Base-by-base conservation (phyloP, 1,140 invertebrate species). In the Rhynchophorus ferrugineus region DNA sequence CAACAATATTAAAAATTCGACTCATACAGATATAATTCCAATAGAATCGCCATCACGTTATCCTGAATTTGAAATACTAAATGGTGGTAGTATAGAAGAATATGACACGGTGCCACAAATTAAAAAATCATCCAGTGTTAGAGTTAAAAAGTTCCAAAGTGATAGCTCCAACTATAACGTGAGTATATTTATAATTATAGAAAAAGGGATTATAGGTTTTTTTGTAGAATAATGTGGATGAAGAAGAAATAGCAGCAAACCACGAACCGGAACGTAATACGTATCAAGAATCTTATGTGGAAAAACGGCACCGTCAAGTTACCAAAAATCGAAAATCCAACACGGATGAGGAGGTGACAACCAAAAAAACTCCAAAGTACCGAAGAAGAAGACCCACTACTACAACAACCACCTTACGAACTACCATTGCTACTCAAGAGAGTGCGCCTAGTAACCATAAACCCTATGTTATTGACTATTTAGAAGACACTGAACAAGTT, bases 1-100 rank as follows among this genome's bases (percentile, higher is more conserved):
- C 29, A 70, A 70, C 33, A 68, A 69, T 42, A 70, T 70, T 9
- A 60, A 59, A 34, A 65, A 60, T 53, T 49, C 54, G 17, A 36
- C 35, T 21, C 18, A 44, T 3, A 18, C 24, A 3, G 46, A 48
- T 1, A 20, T 8, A 6, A 16, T 49, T 3, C 46, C 53, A 11
- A 8, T 49, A n/a, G 39, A 49, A 11, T 21, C 43, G 11, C 37
- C 21, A 9, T 48, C 41, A 6, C 20, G 45, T 45, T 50, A 36
- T 36, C 18, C 44, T 17, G 53, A 58, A 42, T 45, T 42, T 16
- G 35, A 44, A 20, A 14, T 43, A 1, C 48, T 59, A 0, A 58
- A 33, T 1, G n/a, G 52, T 6, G 51, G 21, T 44, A 19, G 48
- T 33, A 18, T 58, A 13, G 52, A 55, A 24, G 47, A 35, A 18